Base-by-base conservation (phyloP, 2,113 vertebrate species). In the Siniperca chuatsi region DNA sequence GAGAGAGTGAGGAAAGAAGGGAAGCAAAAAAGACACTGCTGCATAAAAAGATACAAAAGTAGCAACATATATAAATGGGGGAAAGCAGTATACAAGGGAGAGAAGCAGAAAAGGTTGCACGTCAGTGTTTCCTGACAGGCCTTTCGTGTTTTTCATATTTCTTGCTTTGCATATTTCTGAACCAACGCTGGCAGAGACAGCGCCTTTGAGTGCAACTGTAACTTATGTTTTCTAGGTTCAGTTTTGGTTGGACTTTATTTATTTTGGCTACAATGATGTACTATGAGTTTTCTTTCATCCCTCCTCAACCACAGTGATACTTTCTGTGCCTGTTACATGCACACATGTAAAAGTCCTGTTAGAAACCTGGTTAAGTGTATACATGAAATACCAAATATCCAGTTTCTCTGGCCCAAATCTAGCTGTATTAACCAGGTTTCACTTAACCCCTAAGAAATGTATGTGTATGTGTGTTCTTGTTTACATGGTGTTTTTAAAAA, bases 41-140 rank as follows among this genome's bases (percentile, higher is more conserved):
- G 75, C 25, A 23, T 87, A 66, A 78, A 61, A 78, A 87, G 66
- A 79, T 40, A 80, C 58, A 87, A 55, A 84, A 72, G 66, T 64
- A 67, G 37, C 29, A 76, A 68, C 61, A 73, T 80, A 79, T 42
- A 90, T 65, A 76, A 87, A 75, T 13, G n/a, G 57, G 46, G 29
- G 44, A 52, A 66, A 58, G 62, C 16, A 7, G 58, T 20, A 52
- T 11, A 58, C 0, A 25, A 42, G 50, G 60, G 33, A 67, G 57
- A 64, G 44, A 80, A 60, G 65, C 40, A 78, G 68, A 84, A 62
- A 79, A 87, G 77, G 89, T 87, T 89, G 83, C 78, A 85, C 87
- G 79, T 87, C 90, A 84, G 64, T 85, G 83, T 81, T 84, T 90
- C 64, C 77, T 90, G 90, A 90, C 82, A 89, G 85, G 55, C 61